A percentile compares a stretch with the other conserved stretches of the same genome.
Conservation (phyloP, 2,888 invertebrate species). For the Frankliniella fusca region DNA sequence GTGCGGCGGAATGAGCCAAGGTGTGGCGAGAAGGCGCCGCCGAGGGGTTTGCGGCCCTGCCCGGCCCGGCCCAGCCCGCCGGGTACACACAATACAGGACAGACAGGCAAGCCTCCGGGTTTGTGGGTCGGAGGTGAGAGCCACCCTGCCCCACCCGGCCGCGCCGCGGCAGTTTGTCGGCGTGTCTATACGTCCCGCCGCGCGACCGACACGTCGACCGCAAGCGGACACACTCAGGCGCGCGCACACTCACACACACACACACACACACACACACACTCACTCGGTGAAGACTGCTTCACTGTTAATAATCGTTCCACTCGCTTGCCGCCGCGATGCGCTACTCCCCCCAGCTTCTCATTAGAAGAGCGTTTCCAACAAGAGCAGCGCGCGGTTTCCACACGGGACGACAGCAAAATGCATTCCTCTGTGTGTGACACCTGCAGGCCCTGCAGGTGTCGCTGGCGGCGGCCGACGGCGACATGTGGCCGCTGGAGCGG, state of each 20-base stretch:
- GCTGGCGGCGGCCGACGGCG: conserved; percentile 52
- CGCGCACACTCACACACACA: no score
- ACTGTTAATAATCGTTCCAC: no score
- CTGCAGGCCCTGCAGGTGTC: conserved; percentile 4
- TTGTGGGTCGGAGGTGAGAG: conserved; percentile 24
- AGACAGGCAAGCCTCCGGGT: not conserved
- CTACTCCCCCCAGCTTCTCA: not conserved
- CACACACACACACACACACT: no score
- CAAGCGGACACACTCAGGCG: no score
- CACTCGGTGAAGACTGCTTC: no score
- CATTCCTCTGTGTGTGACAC: not conserved
- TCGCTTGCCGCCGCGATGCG: not conserved
- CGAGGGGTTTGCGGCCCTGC: not conserved
- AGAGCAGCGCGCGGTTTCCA: no score
- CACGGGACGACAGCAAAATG: not conserved
- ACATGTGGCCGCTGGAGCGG: conserved; percentile 83
- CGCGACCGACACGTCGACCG: no score
- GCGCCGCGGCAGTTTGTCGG: not conserved
- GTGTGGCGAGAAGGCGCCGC: no score
- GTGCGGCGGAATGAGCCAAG: no score
- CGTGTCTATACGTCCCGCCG: not conserved
- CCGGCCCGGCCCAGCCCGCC: not conserved
- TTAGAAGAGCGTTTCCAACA: no score
- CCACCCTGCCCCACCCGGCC: not conserved
- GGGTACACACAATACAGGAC: not conserved